Base-by-base conservation (phyloP, 1,140 invertebrate genomes). In the Lineus longissimus region DNA sequence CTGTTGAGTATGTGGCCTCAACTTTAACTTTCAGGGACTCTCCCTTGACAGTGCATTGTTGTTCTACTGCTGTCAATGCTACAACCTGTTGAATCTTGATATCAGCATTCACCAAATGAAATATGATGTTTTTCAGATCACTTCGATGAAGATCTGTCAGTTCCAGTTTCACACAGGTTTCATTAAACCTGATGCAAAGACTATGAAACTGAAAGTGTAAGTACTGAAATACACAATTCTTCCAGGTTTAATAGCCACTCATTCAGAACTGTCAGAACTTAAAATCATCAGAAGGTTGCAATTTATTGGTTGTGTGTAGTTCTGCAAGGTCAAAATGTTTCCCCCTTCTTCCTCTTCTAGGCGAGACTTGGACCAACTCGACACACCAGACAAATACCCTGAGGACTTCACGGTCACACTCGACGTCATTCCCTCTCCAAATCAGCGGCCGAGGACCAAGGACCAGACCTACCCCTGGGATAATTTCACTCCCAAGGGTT, bases 121-220 rank as follows among this genome's bases (percentile, higher is more conserved):
- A n/a, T n/a, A 36, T 36, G 33, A 25, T 63, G 43, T 62, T 55
- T 70, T 74, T 36, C 65, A 81, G 80, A 78, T 89, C 11, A 91
- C 90, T 25, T 90, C 92, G 6, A 90, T 95, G 63, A 93, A 92
- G 78, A 93, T 96, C 67, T 89, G 92, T 29, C 89, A 93, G 63
- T 75, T 95, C 1, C 90, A 93, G 81, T 90, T 96, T 70, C 90
- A 95, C 76, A 92, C 93, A 22, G 93, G 93, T 29, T 95, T 91
- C 74, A 87, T 95, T 7, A 51, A 51, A n/a, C n/a, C 19, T 51
- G n/a, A 51, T 7, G n/a, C 25, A 19, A 51, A 51, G 25, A 51
- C 47, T 7, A 23, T 51, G 47, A 51, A 51, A 51, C 47, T 51
- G 47, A 51, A 51, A 7, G 47, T 27, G 33, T 36, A 36, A 36